Evolutionary conservation across 2,888 invertebrate species (phyloP).

Genomic region (Argynnis bischoffii): DNA sequence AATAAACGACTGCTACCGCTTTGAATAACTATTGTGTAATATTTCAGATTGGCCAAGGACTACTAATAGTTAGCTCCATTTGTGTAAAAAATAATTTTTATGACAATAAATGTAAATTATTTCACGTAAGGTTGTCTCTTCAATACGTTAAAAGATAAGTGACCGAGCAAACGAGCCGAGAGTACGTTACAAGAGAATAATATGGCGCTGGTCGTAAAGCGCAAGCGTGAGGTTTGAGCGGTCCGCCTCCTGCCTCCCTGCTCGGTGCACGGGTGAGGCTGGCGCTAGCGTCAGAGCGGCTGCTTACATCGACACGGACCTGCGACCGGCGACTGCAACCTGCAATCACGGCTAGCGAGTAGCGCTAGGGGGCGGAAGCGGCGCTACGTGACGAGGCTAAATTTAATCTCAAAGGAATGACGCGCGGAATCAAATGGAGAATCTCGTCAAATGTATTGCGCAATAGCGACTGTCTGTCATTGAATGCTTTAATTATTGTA

Average conservation of each 20-base stretch:
- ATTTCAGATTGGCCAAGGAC: not conserved
- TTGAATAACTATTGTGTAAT: not conserved
- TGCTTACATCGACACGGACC: constrained; percentile 21
- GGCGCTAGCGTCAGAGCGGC: constrained; percentile 37
- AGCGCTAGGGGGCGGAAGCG: constrained; percentile 47
- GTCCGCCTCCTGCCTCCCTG: constrained; percentile 61
- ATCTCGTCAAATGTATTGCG: constrained; percentile 42
- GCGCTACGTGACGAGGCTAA: constrained; percentile 54
- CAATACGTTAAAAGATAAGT: constrained; percentile 68
- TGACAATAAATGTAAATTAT: constrained; percentile 38
- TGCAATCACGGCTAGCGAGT: constrained; percentile 56
- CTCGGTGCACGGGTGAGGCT: constrained; percentile 55
- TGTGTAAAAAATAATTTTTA: constrained; percentile 17
- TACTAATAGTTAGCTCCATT: constrained; percentile 3
- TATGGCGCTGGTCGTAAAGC: constrained; percentile 58
- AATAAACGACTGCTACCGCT: too few species aligned
- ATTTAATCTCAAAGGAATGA: constrained; percentile 56
- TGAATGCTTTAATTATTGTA: constrained; percentile 22
- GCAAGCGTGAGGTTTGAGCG: constrained; percentile 64
- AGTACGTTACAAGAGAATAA: constrained; percentile 66
- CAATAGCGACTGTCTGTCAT: constrained; percentile 24
- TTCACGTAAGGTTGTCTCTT: constrained; percentile 49
- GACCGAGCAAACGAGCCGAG: constrained; percentile 68
- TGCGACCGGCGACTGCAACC: constrained; percentile 38
- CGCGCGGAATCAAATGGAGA: constrained; percentile 47